Evolutionary conservation across 2,797 vertebrate species (phyloP).

Genomic region (Micrastur ruficollis): DNA sequence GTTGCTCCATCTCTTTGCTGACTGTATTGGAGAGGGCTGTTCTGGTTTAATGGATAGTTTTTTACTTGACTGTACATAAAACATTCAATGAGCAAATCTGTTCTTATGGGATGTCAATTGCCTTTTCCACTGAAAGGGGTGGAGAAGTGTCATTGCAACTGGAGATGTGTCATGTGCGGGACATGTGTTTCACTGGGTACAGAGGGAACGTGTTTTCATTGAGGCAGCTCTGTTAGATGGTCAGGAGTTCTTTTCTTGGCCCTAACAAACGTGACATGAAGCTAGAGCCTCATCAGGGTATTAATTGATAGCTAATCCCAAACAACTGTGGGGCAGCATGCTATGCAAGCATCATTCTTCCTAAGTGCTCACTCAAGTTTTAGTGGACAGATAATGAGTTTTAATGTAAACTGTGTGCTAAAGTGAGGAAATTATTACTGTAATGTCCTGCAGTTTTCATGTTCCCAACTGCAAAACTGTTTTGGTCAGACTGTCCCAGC

Average conservation of each 20-base stretch:
- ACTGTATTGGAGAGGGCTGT: background rate
- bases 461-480: background rate
- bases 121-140: background rate
- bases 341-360: background rate
- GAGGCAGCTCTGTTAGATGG: too few species aligned
- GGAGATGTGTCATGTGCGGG: background rate
- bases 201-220: background rate
- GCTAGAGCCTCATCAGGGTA: background rate
- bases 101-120: background rate
- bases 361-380: background rate
- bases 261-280: rapidly evolving
- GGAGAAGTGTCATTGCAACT: background rate
- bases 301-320: background rate
- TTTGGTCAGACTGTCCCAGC: background rate
- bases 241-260: background rate
- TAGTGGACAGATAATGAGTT: background rate
- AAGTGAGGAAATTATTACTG: background rate
- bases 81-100: background rate
- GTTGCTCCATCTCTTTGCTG: background rate
- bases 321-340: background rate
- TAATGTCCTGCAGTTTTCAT: background rate
- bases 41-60: background rate
- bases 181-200: rapidly evolving
- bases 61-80: background rate
- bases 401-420: background rate